Conservation (phyloP, 1,140 invertebrate species). For the Hypothenemus hampei region DNA sequence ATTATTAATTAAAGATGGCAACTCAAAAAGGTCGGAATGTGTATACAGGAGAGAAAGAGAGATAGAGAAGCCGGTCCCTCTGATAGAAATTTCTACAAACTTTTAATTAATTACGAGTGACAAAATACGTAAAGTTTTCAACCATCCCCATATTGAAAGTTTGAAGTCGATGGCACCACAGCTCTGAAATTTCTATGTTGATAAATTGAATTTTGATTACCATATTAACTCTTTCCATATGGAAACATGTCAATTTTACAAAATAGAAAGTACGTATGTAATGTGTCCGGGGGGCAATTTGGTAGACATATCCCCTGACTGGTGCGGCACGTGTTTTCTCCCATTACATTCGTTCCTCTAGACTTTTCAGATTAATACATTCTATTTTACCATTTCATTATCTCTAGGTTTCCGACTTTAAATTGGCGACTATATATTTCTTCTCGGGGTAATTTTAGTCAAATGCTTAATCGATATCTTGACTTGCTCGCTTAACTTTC, state of each 20-base stretch:
- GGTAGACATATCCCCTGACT: no score
- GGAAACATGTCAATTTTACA: no score
- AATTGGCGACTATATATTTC: conserved; percentile 15
- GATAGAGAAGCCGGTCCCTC: no score
- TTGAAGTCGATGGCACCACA: neutral
- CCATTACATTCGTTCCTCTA: conserved; percentile 14
- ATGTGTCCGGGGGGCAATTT: no score
- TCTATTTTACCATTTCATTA: conserved; percentile 25
- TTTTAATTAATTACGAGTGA: conserved; percentile 1
- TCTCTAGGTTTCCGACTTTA: conserved; percentile 17
- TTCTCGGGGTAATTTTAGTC: conserved; percentile 4
- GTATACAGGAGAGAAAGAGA: no score
- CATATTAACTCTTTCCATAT: no score
- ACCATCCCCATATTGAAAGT: neutral
- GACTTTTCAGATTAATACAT: conserved; percentile 25
- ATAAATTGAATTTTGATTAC: neutral
- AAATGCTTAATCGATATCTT: conserved; percentile 10
- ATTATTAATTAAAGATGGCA: neutral
- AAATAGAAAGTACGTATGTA: no score
- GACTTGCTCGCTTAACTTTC: neutral
- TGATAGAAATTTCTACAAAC: neutral
- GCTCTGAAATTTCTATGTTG: neutral
- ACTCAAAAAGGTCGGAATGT: neutral
- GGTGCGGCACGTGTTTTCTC: conserved; percentile 15
- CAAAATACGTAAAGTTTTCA: neutral